These are phyloP conservation scores for Hoplodrina ambigua DNA, from an alignment of 2,888 invertebrate species.

Conservation along the genomic window DNA sequence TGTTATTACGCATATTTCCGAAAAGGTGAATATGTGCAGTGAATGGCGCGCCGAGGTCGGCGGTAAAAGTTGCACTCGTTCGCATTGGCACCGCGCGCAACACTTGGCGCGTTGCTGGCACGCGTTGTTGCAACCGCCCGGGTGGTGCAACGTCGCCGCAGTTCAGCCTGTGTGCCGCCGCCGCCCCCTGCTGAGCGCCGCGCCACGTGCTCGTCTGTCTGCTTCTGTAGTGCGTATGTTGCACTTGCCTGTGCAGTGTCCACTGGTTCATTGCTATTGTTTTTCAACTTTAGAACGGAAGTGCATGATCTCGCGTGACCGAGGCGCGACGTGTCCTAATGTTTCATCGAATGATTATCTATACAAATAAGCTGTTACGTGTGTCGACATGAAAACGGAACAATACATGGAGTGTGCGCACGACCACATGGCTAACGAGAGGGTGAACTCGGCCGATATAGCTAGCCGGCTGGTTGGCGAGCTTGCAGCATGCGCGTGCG, in stretches of 20 bases:
- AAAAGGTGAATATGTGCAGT: slow-evolving; percentile 26
- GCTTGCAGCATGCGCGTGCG: not conserved
- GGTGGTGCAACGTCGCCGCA: not conserved
- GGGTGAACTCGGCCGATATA: too few relatives aligned
- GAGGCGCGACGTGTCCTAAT: not conserved
- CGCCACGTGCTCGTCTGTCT: too few relatives aligned
- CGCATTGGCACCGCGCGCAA: slow-evolving; percentile 48
- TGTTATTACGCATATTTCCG: slow-evolving; percentile 35
- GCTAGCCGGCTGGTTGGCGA: too few relatives aligned
- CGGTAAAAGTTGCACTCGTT: slow-evolving; percentile 66
- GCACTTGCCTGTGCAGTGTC: not conserved
- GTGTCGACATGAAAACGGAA: slow-evolving; percentile 7
- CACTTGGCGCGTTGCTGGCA: not conserved
- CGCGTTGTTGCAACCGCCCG: not conserved
- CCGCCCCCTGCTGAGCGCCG: too few relatives aligned
- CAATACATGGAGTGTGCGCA: not conserved
- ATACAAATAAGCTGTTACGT: slow-evolving; percentile 1
- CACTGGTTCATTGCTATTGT: slow-evolving; percentile 16
- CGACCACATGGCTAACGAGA: not conserved
- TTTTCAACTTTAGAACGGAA: slow-evolving; percentile 19
- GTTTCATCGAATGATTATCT: slow-evolving; percentile 7
- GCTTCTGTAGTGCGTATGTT: too few relatives aligned
- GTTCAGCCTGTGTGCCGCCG: not conserved
- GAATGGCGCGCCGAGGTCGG: slow-evolving; percentile 47
- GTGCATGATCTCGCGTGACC: slow-evolving; percentile 8